These are phyloP conservation scores for Mormyrus hasselquistii DNA, from an alignment of 2,797 vertebrate genomes.

Conservation along the genomic window DNA sequence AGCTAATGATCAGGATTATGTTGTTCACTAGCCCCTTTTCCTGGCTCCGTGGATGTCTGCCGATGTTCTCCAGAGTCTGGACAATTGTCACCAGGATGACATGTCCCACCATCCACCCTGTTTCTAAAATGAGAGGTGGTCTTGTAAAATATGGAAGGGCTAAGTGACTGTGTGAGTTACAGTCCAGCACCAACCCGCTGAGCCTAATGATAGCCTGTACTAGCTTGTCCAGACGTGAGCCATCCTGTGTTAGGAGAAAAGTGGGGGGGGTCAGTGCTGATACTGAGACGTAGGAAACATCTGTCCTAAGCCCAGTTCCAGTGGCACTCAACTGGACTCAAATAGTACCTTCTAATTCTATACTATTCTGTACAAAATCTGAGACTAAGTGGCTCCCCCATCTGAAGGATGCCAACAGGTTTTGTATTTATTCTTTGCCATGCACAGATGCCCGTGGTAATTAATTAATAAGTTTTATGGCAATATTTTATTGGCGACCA, in stretches of 20 bases:
- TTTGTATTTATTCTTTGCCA: background rate
- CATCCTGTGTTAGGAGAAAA: background rate
- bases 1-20: background rate
- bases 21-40: background rate
- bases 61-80: background rate
- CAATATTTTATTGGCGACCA: background rate
- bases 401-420: background rate
- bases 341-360: background rate
- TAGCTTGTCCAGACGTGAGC: background rate
- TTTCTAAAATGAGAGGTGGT: background rate
- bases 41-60: background rate
- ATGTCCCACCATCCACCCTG: background rate
- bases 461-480: background rate
- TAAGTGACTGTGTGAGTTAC: background rate
- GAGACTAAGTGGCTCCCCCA: background rate
- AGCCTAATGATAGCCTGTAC: background rate
- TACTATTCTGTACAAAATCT: background rate
- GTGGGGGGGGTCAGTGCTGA: background rate
- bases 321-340: background rate
- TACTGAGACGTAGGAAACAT: background rate
- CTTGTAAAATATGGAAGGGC: background rate
- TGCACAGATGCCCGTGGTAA: background rate
- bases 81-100: background rate
- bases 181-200: background rate
- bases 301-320: background rate